These are phyloP conservation scores for Tetrao urogallus DNA, from an alignment of 2,113 vertebrate species.

Conservation along the genomic window DNA sequence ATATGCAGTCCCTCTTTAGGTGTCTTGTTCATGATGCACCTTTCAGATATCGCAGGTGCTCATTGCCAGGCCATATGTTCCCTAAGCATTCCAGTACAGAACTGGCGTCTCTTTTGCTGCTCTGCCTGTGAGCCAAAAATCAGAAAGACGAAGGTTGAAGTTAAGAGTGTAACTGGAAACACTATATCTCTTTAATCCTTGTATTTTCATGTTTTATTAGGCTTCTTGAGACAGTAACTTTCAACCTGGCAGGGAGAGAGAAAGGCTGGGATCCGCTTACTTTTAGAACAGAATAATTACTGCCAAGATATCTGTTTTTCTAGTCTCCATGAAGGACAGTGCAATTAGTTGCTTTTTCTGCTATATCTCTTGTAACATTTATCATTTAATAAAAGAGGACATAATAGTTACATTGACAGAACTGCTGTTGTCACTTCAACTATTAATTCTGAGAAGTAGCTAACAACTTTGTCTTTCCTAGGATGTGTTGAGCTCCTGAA, in stretches of 20 bases:
- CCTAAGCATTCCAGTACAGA: not conserved
- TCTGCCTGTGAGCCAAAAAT: not conserved
- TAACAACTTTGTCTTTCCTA: not conserved
- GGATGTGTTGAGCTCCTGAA: not conserved
- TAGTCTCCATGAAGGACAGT: not conserved
- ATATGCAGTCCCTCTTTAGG: not conserved
- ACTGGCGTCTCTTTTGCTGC: not conserved
- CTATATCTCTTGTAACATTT: not conserved
- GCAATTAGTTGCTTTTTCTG: not conserved
- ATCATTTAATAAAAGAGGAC: not conserved
- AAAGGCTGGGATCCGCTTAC: not conserved
- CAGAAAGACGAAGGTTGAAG: not conserved
- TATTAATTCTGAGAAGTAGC: not conserved
- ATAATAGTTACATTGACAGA: not conserved
- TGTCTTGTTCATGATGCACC: not conserved
- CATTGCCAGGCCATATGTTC: not conserved
- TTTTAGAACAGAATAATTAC: not conserved
- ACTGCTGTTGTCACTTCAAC: not conserved
- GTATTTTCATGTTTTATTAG: not conserved
- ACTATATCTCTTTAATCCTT: not conserved
- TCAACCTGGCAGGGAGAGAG: not conserved
- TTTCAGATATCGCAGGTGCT: not conserved
- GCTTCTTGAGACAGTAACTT: not conserved
- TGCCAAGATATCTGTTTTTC: not conserved
- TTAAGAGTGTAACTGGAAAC: not conserved